Percentiles rank a stretch among this genome's conserved stretches.
These are phyloP conservation scores for Xanthia icteritia DNA, from an alignment of 2,888 invertebrate genomes.

Conservation along the genomic window DNA sequence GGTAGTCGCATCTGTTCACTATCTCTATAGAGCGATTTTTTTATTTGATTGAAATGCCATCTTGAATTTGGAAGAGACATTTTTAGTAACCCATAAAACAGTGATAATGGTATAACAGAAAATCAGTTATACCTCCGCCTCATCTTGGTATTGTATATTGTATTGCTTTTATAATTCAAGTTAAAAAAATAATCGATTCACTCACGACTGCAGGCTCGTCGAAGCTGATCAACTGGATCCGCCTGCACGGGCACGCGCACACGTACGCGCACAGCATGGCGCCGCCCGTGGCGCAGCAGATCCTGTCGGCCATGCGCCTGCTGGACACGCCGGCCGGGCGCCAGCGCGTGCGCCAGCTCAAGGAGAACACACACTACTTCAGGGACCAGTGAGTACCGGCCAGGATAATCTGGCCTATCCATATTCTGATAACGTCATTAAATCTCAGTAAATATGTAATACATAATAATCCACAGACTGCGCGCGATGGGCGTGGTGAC, in stretches of 20 bases:
- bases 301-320: slow-evolving; percentile 94
- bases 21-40: neutral
- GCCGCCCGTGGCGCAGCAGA: slow-evolving; percentile 97
- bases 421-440: neutral
- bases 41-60: neutral
- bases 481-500: slow-evolving; percentile 97
- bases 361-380: slow-evolving; percentile 93
- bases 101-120: neutral
- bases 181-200: no score
- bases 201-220: slow-evolving; percentile 92
- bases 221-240: slow-evolving; percentile 93
- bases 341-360: slow-evolving; percentile 93
- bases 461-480: slow-evolving; percentile 81
- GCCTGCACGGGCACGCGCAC: slow-evolving; percentile 95
- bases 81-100: neutral
- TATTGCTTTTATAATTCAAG: neutral
- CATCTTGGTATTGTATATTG: neutral
- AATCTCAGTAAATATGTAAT: neutral
- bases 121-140: neutral
- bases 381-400: slow-evolving; percentile 68
- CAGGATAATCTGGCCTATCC: neutral
- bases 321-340: slow-evolving; percentile 90
- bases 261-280: slow-evolving; percentile 97
- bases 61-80: neutral
- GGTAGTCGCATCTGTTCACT: neutral